These are phyloP conservation scores for Campoplex nolae DNA, from an alignment of 2,888 invertebrate genomes.

Conservation along the genomic window DNA sequence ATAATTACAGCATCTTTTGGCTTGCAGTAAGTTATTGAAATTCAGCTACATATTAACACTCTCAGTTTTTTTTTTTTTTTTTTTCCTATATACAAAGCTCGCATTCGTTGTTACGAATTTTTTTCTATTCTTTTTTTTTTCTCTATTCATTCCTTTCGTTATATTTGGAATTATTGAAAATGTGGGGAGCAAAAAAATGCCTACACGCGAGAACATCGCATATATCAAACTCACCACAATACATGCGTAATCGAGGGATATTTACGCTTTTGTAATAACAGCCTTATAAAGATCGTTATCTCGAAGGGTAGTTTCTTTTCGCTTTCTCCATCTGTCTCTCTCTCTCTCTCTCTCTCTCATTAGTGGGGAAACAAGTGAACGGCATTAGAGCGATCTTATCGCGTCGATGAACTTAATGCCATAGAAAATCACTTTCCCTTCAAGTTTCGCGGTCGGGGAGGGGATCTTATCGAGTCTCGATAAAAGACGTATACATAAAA, in stretches of 20 bases:
- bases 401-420: slow-evolving; percentile 70
- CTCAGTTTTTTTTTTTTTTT: no score
- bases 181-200: neutral
- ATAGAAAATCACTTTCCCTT: slow-evolving; percentile 82
- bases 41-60: no score
- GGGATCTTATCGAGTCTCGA: slow-evolving; percentile 69
- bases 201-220: neutral
- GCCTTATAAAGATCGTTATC: neutral
- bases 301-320: neutral
- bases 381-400: slow-evolving; percentile 82
- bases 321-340: neutral
- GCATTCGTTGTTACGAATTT: neutral
- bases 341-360: neutral
- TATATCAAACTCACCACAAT: neutral
- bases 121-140: neutral
- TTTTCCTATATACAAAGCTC: neutral
- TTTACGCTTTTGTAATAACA: slow-evolving; percentile 10
- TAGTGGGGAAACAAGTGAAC: slow-evolving; percentile 81
- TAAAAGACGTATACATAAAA: slow-evolving; percentile 21
- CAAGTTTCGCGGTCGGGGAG: slow-evolving; percentile 51
- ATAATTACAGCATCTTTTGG: neutral
- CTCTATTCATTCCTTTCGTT: neutral
- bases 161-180: neutral
- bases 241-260: slow-evolving; percentile 35
- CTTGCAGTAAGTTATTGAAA: neutral